Conservation (phyloP, 2,888 invertebrate species). For the Kryphioiulus occultus region DNA sequence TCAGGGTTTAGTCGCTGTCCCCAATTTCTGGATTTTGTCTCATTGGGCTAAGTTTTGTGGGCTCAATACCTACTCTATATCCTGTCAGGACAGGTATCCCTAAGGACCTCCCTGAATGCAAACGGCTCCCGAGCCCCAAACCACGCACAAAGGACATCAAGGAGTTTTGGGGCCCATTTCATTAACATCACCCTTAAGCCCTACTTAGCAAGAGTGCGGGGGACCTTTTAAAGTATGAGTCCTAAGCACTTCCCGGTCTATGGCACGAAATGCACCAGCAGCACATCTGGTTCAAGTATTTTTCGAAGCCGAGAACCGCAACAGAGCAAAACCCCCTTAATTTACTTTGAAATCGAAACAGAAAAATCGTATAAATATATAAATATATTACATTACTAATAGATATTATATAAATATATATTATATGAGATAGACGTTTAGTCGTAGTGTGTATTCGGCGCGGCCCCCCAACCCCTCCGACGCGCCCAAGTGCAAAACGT, state of each 20-base stretch:
- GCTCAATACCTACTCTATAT: too few relatives aligned
- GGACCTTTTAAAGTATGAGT: neutral
- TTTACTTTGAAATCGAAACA: neutral
- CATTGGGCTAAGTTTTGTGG: too few relatives aligned
- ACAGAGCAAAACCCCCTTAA: neutral
- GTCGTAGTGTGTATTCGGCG: neutral
- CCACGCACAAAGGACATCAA: too few relatives aligned
- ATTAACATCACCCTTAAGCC: too few relatives aligned
- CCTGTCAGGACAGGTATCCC: too few relatives aligned
- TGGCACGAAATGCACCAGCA: neutral
- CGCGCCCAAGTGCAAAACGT: neutral
- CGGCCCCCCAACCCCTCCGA: neutral
- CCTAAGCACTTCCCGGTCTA: neutral
- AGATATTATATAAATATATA: conserved; percentile 15
- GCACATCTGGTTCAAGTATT: too few relatives aligned
- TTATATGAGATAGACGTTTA: conserved; percentile 6
- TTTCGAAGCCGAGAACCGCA: neutral
- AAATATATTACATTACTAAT: neutral
- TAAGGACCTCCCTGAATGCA: too few relatives aligned
- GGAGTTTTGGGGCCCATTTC: neutral
- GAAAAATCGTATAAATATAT: conserved; percentile 1
- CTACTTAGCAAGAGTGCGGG: too few relatives aligned
- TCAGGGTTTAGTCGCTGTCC: too few relatives aligned
- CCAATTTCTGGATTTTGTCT: too few relatives aligned
- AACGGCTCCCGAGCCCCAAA: too few relatives aligned